Base-by-base conservation (phyloP, 2,888 invertebrate genomes). In the Muscina levida region DNA sequence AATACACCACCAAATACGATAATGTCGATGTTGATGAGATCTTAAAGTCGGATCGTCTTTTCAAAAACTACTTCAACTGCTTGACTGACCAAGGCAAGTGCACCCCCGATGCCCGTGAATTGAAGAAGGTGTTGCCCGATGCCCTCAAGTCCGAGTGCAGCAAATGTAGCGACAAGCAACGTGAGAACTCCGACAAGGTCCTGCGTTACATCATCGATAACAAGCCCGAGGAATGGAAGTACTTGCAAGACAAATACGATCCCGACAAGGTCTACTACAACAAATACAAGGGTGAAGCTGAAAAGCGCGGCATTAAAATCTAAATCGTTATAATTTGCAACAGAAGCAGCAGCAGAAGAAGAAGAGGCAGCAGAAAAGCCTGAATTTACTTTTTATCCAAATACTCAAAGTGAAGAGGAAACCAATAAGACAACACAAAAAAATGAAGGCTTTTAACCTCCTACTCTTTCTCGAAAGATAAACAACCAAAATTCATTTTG, bases 241-340 rank as follows among this genome's bases (percentile, higher is more conserved):
- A 93, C 82, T 89, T 96, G 44, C 91, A 93, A 82, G 92, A 87
- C 48, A 94, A 94, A 89, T 96, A 92, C 88, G 96, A 96, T 88
- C 93, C 94, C 10, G 91, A 92, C 0, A 93, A 94, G 37, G 87
- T 91, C 67, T 96, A 93, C 92, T 92, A 92, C 86, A 91, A 91
- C 87, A 93, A 92, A 87, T 95, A 95, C 89, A 92, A 92, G 83
- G 91, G 92, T 0, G 92, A 93, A 57, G 93, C 93, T 1, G 89
- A 88, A 72, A 90, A 91, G 37, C 91, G 91, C 19, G 93, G 93
- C 53, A 87, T 86, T 17, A 85, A 87, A 76, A 80, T 86, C 65
- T 89, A 88, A 48, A 19, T 26, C 6, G 31, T 3, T 31, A n/a
- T 13, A 24, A 24, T 13, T 22, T 22, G 11, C 15, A 24, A 4